These are phyloP conservation scores for Misgurnus mizolepis DNA, from an alignment of 2,113 vertebrate genomes.

Conservation along the genomic window DNA sequence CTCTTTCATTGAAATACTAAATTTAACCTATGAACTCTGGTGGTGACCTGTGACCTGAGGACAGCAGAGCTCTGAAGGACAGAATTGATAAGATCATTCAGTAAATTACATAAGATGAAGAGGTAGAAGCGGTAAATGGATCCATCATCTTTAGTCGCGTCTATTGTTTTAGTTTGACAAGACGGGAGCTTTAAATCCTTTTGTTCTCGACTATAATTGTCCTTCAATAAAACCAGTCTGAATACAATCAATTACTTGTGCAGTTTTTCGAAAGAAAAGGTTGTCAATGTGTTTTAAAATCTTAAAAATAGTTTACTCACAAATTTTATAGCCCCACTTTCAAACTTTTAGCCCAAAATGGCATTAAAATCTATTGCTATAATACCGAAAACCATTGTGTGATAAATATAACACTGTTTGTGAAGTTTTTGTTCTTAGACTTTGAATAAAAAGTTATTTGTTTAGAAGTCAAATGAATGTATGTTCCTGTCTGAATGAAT, in stretches of 20 bases:
- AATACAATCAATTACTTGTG: not conserved
- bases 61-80: slow-evolving; percentile 82
- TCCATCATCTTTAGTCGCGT: slow-evolving; percentile 89
- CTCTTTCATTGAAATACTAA: slow-evolving; percentile 78
- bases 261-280: not conserved
- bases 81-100: slow-evolving; percentile 87
- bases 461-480: too few relatives aligned
- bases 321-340: not conserved
- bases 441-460: too few relatives aligned
- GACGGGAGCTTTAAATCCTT: slow-evolving; percentile 62
- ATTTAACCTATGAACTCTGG: slow-evolving; percentile 80
- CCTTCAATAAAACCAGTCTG: not conserved
- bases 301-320: not conserved
- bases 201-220: not conserved
- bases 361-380: too few relatives aligned
- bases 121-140: slow-evolving; percentile 74
- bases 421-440: too few relatives aligned
- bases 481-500: too few relatives aligned
- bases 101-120: slow-evolving; percentile 83
- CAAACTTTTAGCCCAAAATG: not conserved
- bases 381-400: too few relatives aligned
- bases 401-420: too few relatives aligned
- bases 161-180: slow-evolving; percentile 86
- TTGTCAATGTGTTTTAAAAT: not conserved
- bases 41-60: slow-evolving; percentile 81